Evolutionary conservation across 1,140 invertebrate species (phyloP).

Genomic region (Odontomachus brunneus): DNA sequence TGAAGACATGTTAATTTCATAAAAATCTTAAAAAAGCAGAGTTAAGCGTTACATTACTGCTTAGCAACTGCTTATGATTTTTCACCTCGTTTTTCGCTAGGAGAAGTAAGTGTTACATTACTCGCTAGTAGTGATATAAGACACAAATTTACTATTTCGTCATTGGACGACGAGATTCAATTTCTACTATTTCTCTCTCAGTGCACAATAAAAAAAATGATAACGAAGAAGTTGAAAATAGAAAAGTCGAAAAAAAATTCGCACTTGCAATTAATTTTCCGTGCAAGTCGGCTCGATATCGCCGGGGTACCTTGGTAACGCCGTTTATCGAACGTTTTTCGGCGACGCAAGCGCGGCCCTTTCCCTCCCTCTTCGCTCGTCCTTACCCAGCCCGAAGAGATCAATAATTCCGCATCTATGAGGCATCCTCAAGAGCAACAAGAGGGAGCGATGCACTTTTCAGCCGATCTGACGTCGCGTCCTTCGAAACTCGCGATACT

Average conservation of each 20-base stretch:
- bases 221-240: no score
- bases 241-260: background rate
- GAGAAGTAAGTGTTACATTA: no score
- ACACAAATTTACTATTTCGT: no score
- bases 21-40: no score
- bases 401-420: constrained; percentile 70
- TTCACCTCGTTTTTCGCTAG: no score
- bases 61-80: no score
- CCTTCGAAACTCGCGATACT: background rate
- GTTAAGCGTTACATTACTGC: no score
- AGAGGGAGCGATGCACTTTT: constrained; percentile 3
- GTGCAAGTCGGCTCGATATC: background rate
- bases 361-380: background rate
- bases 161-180: no score
- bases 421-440: constrained; percentile 32
- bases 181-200: no score
- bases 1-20: no score
- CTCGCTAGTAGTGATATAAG: no score
- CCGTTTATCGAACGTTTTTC: constrained; percentile 66
- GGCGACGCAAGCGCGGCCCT: constrained; percentile 66
- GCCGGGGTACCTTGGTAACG: constrained; percentile 22
- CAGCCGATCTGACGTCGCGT: background rate
- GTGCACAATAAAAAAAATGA: no score
- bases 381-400: constrained; percentile 38
- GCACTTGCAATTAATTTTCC: constrained; percentile 7